Base-by-base conservation (phyloP, 2,797 vertebrate genomes). In the Gastrophryne carolinensis region DNA sequence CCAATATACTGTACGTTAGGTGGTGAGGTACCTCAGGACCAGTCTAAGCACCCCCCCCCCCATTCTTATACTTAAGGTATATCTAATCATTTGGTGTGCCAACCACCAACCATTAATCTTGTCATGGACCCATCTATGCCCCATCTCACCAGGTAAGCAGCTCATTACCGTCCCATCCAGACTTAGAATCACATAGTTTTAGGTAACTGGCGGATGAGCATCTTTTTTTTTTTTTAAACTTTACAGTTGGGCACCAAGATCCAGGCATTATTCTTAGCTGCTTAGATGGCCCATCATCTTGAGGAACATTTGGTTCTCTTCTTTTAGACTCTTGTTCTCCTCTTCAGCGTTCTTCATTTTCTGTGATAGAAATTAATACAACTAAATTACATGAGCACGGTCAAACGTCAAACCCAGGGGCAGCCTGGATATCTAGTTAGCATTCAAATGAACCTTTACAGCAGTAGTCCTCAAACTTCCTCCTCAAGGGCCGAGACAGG, bases 281-380 rank as follows among this genome's bases (percentile, higher is more conserved):
- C 32, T 61, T 47, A 79, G 21, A 27, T 79, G 71, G 10, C 37
- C 63, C 70, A 79, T 68, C 54, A 69, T 27, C 56, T 73, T 79
- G n/a, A 79, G 63, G 13, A 79, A 56, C 57, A 54, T 63, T 35
- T 79, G 54, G 12, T 79, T 79, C 29, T 79, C 77, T n/a, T 79
- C 71, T 27, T 73, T 73, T 12, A 79, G 47, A 17, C 4, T 68
- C 29, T 69, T 35, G 19, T 74, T 79, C 34, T 79, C 77, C 24
- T 79, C 69, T n/a, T 69, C 34, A 2, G 71, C 64, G 21, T 19
- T 44, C 5, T 23, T 27, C 53, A 69, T 58, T 49, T 35, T 73
- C 77, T 79, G 47, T 13, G 17, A 39, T 17, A 50, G 24, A 44
- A 50, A 71, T 24, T 7, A 56, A 6, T 41, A 24, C 32, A 4